Conservation (phyloP, 2,113 vertebrate species). For the Megalops atlanticus region DNA sequence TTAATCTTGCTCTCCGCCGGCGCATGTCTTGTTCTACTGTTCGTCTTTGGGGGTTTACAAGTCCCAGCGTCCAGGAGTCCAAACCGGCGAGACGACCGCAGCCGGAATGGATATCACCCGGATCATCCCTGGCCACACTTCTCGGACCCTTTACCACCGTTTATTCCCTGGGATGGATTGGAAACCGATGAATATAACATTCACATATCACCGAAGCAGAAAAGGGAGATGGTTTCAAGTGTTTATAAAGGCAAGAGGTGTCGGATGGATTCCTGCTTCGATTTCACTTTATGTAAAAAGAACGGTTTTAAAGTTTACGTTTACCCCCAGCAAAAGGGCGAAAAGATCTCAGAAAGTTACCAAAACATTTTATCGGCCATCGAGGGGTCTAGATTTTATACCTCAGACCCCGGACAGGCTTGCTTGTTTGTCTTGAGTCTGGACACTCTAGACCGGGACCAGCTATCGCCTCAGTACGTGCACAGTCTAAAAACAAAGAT, state of each 20-base stretch:
- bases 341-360: constrained; percentile 97
- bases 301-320: constrained; percentile 96
- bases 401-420: constrained; percentile 89
- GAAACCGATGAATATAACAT: constrained; percentile 68
- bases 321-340: constrained; percentile 93
- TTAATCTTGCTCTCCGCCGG: constrained; percentile 87
- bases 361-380: constrained; percentile 93
- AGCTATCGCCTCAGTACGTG: constrained; percentile 96
- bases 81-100: constrained; percentile 70
- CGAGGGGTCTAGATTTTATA: constrained; percentile 90
- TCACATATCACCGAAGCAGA: constrained; percentile 80
- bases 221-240: constrained; percentile 78
- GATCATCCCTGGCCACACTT: constrained; percentile 80
- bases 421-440: constrained; percentile 93
- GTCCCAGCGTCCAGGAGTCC: constrained; percentile 74
- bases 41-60: constrained; percentile 84
- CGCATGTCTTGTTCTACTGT: constrained; percentile 80
- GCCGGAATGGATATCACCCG: constrained; percentile 67
- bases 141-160: constrained; percentile 75
- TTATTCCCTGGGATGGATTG: constrained; percentile 72
- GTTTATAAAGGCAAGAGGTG: constrained; percentile 83
- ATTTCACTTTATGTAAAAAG: constrained; percentile 85
- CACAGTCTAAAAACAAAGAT: constrained; percentile 92
- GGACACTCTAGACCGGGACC: constrained; percentile 96
- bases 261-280: constrained; percentile 97